These are phyloP conservation scores for Caenorhabditis sp. DNA, from an alignment of 2,888 invertebrate species.

Conservation along the genomic window DNA sequence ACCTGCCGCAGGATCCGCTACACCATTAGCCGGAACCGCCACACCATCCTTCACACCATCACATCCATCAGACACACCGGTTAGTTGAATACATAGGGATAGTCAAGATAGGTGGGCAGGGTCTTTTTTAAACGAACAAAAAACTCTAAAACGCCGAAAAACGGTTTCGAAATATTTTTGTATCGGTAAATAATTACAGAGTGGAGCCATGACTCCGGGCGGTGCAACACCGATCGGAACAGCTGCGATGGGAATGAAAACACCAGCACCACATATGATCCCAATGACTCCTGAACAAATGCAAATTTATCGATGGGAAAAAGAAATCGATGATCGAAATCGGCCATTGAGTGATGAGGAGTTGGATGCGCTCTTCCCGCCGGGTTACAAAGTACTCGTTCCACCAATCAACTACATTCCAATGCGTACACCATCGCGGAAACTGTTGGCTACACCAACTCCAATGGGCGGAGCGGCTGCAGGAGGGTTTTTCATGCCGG, in stretches of 20 bases:
- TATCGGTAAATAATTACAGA: slow-evolving; percentile 7
- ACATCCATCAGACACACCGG: slow-evolving; percentile 43
- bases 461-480: slow-evolving; percentile 77
- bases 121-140: too few relatives aligned
- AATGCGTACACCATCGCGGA: slow-evolving; percentile 94
- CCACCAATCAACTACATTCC: slow-evolving; percentile 95
- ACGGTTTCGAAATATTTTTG: too few relatives aligned
- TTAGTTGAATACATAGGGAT: not conserved
- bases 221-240: slow-evolving; percentile 75
- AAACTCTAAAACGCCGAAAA: too few relatives aligned
- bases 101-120: too few relatives aligned
- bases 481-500: slow-evolving; percentile 91
- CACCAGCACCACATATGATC: slow-evolving; percentile 89
- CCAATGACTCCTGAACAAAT: slow-evolving; percentile 98
- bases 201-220: slow-evolving; percentile 71
- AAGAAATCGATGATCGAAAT: slow-evolving; percentile 95
- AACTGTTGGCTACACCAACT: slow-evolving; percentile 96
- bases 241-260: slow-evolving; percentile 98
- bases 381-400: slow-evolving; percentile 91
- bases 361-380: slow-evolving; percentile 94
- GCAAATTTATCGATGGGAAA: slow-evolving; percentile 75
- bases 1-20: slow-evolving; percentile 63
- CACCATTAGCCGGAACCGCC: slow-evolving; percentile 42
- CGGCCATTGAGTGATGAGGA: slow-evolving; percentile 95
- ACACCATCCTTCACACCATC: slow-evolving; percentile 71